Base-by-base conservation (phyloP, 2,888 invertebrate genomes). In the Morpho helenor region DNA sequence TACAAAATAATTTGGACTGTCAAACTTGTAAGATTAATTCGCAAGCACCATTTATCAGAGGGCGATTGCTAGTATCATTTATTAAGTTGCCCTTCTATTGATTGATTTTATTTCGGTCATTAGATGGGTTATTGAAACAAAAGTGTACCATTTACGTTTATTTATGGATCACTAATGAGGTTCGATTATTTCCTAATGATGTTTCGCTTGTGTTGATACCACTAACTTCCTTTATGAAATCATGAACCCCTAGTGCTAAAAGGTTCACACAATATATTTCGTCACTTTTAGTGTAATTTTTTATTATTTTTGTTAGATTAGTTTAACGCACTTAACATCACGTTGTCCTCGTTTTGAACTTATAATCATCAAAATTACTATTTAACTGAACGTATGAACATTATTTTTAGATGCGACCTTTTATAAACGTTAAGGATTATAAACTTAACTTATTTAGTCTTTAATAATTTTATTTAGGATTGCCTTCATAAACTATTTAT, bases 21-120 rank as follows among this genome's bases (percentile, higher is more conserved):
- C 75, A 74, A 77, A 71, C 74, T 74, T 69, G 70, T 70, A 59
- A 74, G 74, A 78, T 79, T 79, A 79, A 77, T 82, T 82, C 66
- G 63, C 59, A 71, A 75, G 74, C 72, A 65, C 64, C 69, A 79
- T 80, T 78, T 69, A 76, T 79, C 77, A 75, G 69, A 66, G 64
- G 60, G 69, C 74, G 72, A 77, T 72, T 70, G 69, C 66, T 72
- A 70, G 64, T 64, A 68, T 69, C 58, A 61, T 60, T 63, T 60
- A 59, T 63, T 60, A 54, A 40, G 44, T 6, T 49, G 16, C 57
- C 61, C 55, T 46, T 43, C 54, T 45, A 53, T 55, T 46, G 45
- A 52, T 43, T 48, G 22, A 48, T 45, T 47, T 44, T 16, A 48
- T 44, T 46, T 48, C 16, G 44, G 40, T 47, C 47, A 45, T 41